phyloP scores from a whole-genome alignment of 2,113 vertebrate genomes.

The Vireo altiloquus region DNA sequence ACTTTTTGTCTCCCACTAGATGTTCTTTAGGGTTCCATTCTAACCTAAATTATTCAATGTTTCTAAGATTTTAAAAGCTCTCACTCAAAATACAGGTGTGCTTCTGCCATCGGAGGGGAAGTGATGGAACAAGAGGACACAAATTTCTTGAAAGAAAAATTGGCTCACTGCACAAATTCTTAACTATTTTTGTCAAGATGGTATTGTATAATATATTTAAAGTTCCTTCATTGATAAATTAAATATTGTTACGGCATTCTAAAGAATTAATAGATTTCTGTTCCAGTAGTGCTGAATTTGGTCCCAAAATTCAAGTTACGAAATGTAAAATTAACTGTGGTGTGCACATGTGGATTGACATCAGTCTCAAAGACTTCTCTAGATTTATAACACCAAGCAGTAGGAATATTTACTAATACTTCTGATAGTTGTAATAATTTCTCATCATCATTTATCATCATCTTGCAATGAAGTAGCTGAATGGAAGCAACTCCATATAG shows the following conservation, averaged over 20 bases:
- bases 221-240: neutral
- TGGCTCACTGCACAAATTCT: neutral
- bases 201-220: neutral
- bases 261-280: neutral
- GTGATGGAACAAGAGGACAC: neutral
- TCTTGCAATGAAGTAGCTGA: conserved; percentile 13
- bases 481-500: neutral
- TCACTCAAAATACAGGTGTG: neutral
- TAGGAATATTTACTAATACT: conserved; percentile 32
- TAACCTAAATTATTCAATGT: neutral
- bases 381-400: conserved; percentile 21
- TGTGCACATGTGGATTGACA: neutral
- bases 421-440: conserved; percentile 19
- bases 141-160: neutral
- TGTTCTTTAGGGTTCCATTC: neutral
- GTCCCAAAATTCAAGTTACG: neutral
- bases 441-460: conserved; percentile 47
- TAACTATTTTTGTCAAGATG: neutral
- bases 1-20: neutral
- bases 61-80: neutral
- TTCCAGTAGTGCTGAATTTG: neutral
- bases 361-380: neutral
- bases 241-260: neutral
- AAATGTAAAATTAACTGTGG: neutral
- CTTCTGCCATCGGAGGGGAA: neutral